Evolutionary conservation across 2,888 invertebrate species (phyloP).

Genomic region (Bedellia somnulentella): DNA sequence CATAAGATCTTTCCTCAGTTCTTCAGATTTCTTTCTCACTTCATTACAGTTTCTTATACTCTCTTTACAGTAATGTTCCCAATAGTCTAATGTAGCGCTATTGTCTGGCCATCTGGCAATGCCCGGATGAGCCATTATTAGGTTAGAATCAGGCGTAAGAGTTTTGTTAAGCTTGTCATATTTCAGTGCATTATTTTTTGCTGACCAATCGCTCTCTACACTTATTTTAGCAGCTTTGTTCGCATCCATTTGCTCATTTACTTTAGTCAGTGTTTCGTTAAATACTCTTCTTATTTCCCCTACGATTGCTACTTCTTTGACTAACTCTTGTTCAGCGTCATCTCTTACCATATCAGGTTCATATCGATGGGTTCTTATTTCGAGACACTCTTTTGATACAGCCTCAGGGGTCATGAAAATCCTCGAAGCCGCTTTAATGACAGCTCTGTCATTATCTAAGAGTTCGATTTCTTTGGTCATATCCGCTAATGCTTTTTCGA

Average conservation of each 20-base stretch:
- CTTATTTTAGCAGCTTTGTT: constrained; percentile 77
- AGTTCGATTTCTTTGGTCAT: constrained; percentile 68
- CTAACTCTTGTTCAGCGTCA: constrained; percentile 77
- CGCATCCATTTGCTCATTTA: constrained; percentile 69
- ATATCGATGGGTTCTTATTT: constrained; percentile 67
- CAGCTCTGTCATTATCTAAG: constrained; percentile 64
- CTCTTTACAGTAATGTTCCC: constrained; percentile 81
- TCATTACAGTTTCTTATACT: constrained; percentile 75
- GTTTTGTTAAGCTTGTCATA: constrained; percentile 69
- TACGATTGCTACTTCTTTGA: constrained; percentile 75
- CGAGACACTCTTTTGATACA: constrained; percentile 72
- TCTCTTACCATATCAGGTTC: constrained; percentile 79
- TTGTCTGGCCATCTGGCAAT: constrained; percentile 79
- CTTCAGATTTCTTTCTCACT: constrained; percentile 70
- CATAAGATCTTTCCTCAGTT: constrained; percentile 69
- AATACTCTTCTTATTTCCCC: constrained; percentile 69
- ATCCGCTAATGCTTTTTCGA: constrained; percentile 64
- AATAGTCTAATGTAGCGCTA: constrained; percentile 68
- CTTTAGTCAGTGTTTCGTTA: constrained; percentile 64
- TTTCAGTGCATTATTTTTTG: constrained; percentile 76
- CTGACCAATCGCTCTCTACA: constrained; percentile 87
- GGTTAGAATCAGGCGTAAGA: constrained; percentile 67
- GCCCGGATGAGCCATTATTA: constrained; percentile 76
- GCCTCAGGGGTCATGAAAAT: constrained; percentile 72
- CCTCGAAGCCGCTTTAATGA: constrained; percentile 67